Base-by-base conservation (phyloP, 30 jellyfish, hydroid and myxozoan genomes). In the Clytia hemisphaerica region DNA sequence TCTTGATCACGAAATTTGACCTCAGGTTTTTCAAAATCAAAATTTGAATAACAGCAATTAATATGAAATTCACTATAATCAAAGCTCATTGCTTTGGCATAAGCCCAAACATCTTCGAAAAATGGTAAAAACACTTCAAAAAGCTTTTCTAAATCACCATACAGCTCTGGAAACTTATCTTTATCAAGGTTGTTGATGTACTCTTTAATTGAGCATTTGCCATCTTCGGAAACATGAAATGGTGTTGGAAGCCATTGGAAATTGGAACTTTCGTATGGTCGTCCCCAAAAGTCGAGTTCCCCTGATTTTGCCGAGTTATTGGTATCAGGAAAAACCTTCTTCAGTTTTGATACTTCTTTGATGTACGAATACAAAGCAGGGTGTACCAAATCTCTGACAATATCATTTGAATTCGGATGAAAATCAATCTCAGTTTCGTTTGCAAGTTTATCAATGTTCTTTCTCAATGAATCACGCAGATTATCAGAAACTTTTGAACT, bases 201-300 rank as follows among this genome's bases (percentile, higher is more conserved):
- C 2, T 77, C 90, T 33, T 77, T 69, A 31, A 77, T 58, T 48
- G 67, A 30, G 69, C 90, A 77, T 29, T 63, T 65, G 22, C 90
- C 73, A 15, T 53, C 81, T 18, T 50, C 58, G 2, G 92, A 67
- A 53, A 78, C 59, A 34, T 58, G 55, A 55, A 68, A 78, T 15
- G 92, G 78, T 45, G 92, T 45, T 18, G 92, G 83, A 0, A 78
- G 77, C 83, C 92, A 67, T 37, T 78, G 92, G 28, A 68, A 78
- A 32, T 68, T 78, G 28, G 92, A 78, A 9, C 42, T 44, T 38
- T 68, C 83, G 28, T 78, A 68, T 9, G 45, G 35, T 4, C 92
- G 67, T 4, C 83, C 92, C 90, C 90, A 77, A 38, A 77, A 77
- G 47, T 77, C 90, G n/a, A n/a, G n/a, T n/a, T n/a, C n/a, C n/a